These are phyloP conservation scores for Lytechinus variegatus DNA, from an alignment of 35 echinoderm and acorn worm genomes.

Conservation along the genomic window DNA sequence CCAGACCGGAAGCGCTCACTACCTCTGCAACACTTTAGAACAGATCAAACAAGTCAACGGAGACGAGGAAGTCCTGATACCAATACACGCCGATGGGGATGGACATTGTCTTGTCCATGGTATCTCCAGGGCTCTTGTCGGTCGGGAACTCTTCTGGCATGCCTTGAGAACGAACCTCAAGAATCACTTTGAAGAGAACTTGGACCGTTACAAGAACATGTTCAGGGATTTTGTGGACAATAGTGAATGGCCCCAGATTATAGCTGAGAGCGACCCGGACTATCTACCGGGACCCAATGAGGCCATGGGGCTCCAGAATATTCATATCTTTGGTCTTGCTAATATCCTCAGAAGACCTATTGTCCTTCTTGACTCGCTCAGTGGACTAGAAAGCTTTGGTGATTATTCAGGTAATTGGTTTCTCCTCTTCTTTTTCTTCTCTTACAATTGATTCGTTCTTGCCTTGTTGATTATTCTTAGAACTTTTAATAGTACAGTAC, in stretches of 20 bases:
- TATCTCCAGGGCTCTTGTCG: slow-evolving; percentile 91
- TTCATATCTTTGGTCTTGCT: slow-evolving; percentile 96
- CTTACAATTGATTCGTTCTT: too few relatives aligned
- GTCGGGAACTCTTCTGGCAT: slow-evolving; percentile 97
- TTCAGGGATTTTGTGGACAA: slow-evolving; percentile 88
- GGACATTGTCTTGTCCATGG: slow-evolving; percentile 97
- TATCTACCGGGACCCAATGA: slow-evolving; percentile 85
- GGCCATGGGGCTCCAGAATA: slow-evolving; percentile 89
- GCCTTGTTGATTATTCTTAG: too few relatives aligned
- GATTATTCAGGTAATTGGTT: slow-evolving; percentile 81
- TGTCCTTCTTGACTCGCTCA: slow-evolving; percentile 89
- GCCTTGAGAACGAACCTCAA: slow-evolving; percentile 86
- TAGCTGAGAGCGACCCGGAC: slow-evolving; percentile 92
- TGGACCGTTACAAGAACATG: slow-evolving; percentile 82
- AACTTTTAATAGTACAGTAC: too few relatives aligned
- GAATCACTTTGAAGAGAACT: slow-evolving; percentile 70
- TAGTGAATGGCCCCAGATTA: slow-evolving; percentile 85
- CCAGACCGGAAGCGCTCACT: slow-evolving; percentile 81
- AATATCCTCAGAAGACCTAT: slow-evolving; percentile 94
- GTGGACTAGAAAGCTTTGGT: slow-evolving; percentile 87
- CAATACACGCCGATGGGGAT: slow-evolving; percentile 95
- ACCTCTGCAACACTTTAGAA: slow-evolving; percentile 81
- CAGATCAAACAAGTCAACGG: slow-evolving; percentile 71
- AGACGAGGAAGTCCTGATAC: slow-evolving; percentile 80
- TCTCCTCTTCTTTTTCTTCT: too few relatives aligned